Percentiles rank a stretch among this genome's conserved stretches.
These are phyloP conservation scores for Sinocyclocheilus rhinocerous DNA, from an alignment of 2,113 vertebrate genomes.

Conservation along the genomic window DNA sequence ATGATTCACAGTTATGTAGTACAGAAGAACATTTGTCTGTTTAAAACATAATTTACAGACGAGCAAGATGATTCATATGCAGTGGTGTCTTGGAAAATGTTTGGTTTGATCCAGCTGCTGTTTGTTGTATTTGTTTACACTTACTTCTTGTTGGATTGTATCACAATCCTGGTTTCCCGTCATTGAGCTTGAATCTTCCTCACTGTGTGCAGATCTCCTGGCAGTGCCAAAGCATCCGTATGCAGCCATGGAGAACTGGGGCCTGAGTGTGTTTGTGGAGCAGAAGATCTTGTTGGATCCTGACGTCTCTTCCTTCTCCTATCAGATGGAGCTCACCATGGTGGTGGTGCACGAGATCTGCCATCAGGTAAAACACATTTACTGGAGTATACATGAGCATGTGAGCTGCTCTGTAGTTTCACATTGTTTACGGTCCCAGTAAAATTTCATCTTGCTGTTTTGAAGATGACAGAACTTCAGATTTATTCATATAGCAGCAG, in stretches of 20 bases:
- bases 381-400: neutral
- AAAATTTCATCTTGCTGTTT: neutral
- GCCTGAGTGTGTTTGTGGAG: conserved; percentile 89
- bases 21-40: neutral
- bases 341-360: conserved; percentile 55
- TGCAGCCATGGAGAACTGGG: conserved; percentile 93
- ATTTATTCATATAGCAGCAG: neutral
- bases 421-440: neutral
- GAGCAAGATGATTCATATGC: neutral
- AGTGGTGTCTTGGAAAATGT: neutral
- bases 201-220: conserved; percentile 81
- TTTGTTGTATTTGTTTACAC: neutral
- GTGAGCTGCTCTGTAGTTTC: neutral
- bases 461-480: neutral
- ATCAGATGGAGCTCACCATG: conserved; percentile 90
- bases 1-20: neutral
- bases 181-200: neutral
- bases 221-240: conserved; percentile 91
- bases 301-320: conserved; percentile 86
- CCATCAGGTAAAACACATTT: conserved; percentile 79
- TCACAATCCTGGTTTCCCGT: neutral
- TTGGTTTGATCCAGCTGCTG: neutral
- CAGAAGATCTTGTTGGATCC: conserved; percentile 89
- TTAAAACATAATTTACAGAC: neutral
- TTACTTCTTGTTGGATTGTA: neutral